Evolutionary conservation across 1,140 invertebrate species (phyloP).

Genomic region (Amphibalanus amphitrite): DNA sequence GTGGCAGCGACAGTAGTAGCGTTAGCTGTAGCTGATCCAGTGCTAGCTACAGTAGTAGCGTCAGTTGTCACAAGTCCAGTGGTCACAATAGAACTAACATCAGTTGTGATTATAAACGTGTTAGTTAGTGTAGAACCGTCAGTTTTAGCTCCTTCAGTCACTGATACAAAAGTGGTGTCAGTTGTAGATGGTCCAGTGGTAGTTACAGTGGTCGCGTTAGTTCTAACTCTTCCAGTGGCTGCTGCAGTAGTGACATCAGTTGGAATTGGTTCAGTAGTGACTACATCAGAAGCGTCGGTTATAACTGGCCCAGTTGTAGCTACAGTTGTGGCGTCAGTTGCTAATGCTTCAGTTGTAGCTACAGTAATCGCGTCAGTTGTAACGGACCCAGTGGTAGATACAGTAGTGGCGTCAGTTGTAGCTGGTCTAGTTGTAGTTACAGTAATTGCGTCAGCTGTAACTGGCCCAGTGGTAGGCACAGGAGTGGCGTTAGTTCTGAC

Average conservation of each 20-base stretch:
- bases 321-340: no score
- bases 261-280: constrained; percentile 5
- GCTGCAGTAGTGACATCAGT: constrained; percentile 8
- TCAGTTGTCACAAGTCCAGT: no score
- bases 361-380: neutral
- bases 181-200: constrained; percentile 3
- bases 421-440: neutral
- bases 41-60: no score
- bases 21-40: neutral
- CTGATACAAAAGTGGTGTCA: no score
- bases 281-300: neutral
- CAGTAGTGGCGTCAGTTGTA: neutral
- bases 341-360: no score
- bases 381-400: neutral
- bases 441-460: neutral
- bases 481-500: neutral
- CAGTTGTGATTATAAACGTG: no score
- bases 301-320: no score
- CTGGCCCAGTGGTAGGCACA: neutral
- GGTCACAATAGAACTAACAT: no score
- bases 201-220: constrained; percentile 1
- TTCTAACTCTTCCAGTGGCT: constrained; percentile 6
- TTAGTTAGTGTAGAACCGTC: no score
- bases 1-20: constrained; percentile 5
- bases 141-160: no score